phyloP scores from a whole-genome alignment of 2,797 vertebrate genomes.

The Sebastes kiyomatsui region DNA sequence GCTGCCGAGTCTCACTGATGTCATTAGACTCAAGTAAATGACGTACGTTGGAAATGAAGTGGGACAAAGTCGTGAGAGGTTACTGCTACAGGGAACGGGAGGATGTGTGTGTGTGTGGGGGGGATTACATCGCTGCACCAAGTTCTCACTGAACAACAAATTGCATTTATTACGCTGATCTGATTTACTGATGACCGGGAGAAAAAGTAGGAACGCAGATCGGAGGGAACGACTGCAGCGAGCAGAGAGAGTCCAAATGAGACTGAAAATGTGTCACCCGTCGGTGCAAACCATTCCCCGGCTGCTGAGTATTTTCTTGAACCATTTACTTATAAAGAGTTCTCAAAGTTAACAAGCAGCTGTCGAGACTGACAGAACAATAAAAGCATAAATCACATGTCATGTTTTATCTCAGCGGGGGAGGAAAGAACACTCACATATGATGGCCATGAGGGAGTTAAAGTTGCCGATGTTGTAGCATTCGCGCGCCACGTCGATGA shows the following conservation, averaged over 20 bases:
- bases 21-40: constrained; percentile 17
- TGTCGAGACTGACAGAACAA: not conserved
- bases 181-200: not conserved
- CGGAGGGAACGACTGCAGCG: not conserved
- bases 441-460: constrained; percentile 97
- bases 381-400: not conserved
- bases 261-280: not conserved
- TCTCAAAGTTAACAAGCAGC: not conserved
- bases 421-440: constrained; percentile 84
- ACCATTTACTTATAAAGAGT: not conserved
- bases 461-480: constrained; percentile 98
- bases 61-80: not conserved
- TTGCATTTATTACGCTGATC: constrained; percentile 1
- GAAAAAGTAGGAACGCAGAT: not conserved
- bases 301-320: not conserved
- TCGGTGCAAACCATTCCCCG: not conserved
- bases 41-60: not conserved
- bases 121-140: constrained; percentile 3
- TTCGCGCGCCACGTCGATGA: constrained; percentile 93
- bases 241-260: not conserved
- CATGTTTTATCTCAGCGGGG: not conserved
- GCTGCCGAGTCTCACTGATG: not conserved
- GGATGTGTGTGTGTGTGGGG: not conserved
- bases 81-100: not conserved
- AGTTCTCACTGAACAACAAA: constrained; percentile 35